These are phyloP conservation scores for Amphiduros pacificus DNA, from an alignment of 2,888 invertebrate species.

Conservation along the genomic window DNA sequence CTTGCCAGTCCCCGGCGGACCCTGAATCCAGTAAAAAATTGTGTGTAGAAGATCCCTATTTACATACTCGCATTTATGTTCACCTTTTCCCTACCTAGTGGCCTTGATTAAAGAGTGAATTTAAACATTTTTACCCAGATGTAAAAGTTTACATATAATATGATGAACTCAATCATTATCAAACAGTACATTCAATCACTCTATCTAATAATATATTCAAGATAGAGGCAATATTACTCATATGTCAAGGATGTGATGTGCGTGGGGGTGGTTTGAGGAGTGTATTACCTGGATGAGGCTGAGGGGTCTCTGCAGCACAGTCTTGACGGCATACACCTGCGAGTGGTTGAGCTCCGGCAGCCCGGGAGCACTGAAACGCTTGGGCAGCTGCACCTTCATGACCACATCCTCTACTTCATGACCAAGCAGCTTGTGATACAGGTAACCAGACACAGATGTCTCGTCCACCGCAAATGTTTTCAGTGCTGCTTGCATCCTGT, in stretches of 20 bases:
- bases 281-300: constrained; percentile 84
- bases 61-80: too few species aligned
- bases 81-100: too few species aligned
- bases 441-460: constrained; percentile 93
- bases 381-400: constrained; percentile 88
- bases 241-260: background rate
- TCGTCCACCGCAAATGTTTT: constrained; percentile 96
- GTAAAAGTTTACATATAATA: background rate
- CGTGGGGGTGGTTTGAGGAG: background rate
- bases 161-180: background rate
- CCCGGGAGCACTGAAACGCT: constrained; percentile 95
- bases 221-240: background rate
- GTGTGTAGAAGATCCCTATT: too few species aligned
- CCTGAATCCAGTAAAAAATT: constrained; percentile 50
- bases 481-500: constrained; percentile 90
- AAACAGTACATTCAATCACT: background rate
- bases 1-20: constrained; percentile 96
- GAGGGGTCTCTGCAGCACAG: constrained; percentile 92
- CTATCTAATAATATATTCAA: background rate
- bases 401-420: constrained; percentile 79
- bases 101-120: too few species aligned
- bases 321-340: constrained; percentile 95
- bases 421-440: constrained; percentile 93
- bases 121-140: too few species aligned
- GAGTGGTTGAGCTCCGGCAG: constrained; percentile 96